Evolutionary conservation across 2,888 invertebrate genomes (phyloP), one percentile per base, ranked within the genome.

Genomic region (Arenicola marina): DNA sequence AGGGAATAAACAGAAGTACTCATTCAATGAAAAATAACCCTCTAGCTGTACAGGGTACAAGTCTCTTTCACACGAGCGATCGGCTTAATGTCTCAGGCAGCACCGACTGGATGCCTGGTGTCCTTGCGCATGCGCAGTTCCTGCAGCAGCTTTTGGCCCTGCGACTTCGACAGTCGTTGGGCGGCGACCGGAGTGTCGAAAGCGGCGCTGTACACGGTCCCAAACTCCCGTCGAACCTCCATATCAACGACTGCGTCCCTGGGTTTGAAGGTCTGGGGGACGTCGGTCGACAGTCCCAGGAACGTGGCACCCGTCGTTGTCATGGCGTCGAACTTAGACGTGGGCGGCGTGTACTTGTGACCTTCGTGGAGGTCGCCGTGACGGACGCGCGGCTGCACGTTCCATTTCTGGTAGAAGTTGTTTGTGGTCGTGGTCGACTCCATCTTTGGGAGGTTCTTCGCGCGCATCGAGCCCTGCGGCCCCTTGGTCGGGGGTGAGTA

Each of bases 361-460:
- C 54, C 45, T 76, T 79, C 79, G 63, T 80, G 78, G 72, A 79
- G 76, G 61, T 81, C 80, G 3, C 79, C 78, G 62, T 74, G 74
- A 31, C 78, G 66, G 1, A 33, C 11, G 0, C 78, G 63, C 2
- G 74, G 71, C 2, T 56, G 32, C 1, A 64, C 59, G 3, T 73
- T 74, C 76, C 78, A 79, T 63, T 76, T 70, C 61, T 74, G 69
- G 71, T 76, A 74, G 55, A 66, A 57, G 44, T 66, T n/a, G n/a
- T n/a, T n/a, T n/a, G n/a, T n/a, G n/a, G n/a, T n/a, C n/a, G n/a
- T n/a, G n/a, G n/a, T n/a, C n/a, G n/a, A n/a, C n/a, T n/a, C n/a
- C n/a, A n/a, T n/a, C n/a, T n/a, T n/a, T n/a, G n/a, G n/a, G n/a
- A n/a, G n/a, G n/a, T n/a, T n/a, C n/a, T n/a, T n/a, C n/a, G n/a